Evolutionary conservation across 2,113 vertebrate species (phyloP).

Genomic region (Vulpes ferrilata): DNA sequence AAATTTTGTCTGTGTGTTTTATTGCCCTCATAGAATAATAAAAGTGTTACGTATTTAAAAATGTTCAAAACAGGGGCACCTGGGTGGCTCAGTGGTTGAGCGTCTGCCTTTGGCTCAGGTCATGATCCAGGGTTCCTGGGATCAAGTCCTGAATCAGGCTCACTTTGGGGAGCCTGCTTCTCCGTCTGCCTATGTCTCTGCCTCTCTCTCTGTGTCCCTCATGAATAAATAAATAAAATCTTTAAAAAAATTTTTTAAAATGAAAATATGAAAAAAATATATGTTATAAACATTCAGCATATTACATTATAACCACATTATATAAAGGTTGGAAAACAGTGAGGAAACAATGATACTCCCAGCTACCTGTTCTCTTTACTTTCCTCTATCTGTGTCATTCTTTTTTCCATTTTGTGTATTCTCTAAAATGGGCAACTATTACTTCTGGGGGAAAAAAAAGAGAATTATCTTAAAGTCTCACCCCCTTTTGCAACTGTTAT

Average conservation of each 20-base stretch:
- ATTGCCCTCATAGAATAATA: constrained; percentile 88
- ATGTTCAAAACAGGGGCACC: too few species aligned
- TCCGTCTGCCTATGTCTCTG: too few species aligned
- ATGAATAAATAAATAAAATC: too few species aligned
- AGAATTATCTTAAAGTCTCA: background rate
- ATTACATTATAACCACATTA: background rate
- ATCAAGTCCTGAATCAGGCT: too few species aligned
- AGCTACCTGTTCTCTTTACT: background rate
- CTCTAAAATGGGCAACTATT: background rate
- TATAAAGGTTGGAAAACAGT: background rate
- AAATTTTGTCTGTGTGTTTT: constrained; percentile 93
- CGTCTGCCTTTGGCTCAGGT: too few species aligned
- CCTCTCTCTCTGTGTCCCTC: too few species aligned
- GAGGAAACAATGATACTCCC: background rate
- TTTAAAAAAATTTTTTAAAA: too few species aligned
- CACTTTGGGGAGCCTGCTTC: too few species aligned
- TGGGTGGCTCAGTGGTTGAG: too few species aligned
- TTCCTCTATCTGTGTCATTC: background rate
- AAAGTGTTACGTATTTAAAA: constrained; percentile 82
- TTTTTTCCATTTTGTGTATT: background rate
- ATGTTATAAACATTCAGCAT: background rate
- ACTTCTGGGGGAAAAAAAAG: background rate
- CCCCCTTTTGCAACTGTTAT: background rate
- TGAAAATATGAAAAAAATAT: background rate
- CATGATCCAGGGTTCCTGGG: too few species aligned